phyloP scores from a whole-genome alignment of 2,113 vertebrate species.

The Ursus arctos region DNA sequence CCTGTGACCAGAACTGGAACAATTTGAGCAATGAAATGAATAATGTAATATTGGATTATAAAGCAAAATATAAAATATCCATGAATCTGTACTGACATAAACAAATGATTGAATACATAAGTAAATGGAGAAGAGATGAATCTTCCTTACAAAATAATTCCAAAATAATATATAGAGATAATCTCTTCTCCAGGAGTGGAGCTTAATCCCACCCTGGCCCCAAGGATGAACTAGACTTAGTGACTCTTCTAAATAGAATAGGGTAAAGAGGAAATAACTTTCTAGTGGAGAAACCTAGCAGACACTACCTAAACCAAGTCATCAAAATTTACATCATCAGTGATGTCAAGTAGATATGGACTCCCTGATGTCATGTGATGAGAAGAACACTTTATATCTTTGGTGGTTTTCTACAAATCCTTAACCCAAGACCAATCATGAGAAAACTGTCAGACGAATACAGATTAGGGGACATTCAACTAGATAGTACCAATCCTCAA shows the following conservation, averaged over 20 bases:
- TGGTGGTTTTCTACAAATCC: not conserved
- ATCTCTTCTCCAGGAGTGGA: not conserved
- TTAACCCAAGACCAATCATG: not conserved
- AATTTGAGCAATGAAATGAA: not conserved
- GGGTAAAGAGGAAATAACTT: not conserved
- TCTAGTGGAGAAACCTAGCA: not conserved
- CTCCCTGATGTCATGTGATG: not conserved
- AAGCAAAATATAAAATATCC: not conserved
- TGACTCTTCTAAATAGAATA: not conserved
- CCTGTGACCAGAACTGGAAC: not conserved
- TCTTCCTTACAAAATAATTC: not conserved
- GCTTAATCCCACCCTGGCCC: not conserved
- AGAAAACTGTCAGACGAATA: not conserved
- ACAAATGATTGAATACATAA: not conserved
- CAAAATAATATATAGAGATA: not conserved
- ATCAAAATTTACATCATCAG: not conserved
- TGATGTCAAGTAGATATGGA: not conserved
- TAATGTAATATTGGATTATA: not conserved
- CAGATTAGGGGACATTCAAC: not conserved
- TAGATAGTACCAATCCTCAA: not conserved
- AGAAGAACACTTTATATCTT: not conserved
- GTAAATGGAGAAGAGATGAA: not conserved
- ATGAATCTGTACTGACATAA: not conserved
- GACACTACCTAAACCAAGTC: not conserved
- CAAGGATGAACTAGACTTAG: not conserved